Base-by-base conservation (phyloP, 1,140 invertebrate genomes). In the Mizuhopecten yessoensis region DNA sequence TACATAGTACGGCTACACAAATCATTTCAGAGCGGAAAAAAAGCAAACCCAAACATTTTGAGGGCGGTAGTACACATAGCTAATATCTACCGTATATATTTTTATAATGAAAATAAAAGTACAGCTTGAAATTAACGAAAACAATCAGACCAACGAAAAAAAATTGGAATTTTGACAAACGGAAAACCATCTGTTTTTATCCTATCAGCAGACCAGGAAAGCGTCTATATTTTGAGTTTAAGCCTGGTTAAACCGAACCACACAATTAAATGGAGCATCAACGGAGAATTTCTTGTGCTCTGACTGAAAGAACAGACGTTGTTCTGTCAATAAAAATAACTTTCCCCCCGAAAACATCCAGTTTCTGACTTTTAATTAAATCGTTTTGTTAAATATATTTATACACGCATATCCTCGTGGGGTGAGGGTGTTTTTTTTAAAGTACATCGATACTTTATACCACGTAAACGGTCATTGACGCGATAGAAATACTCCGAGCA, bases 141-240 rank as follows among this genome's bases (percentile, higher is more conserved):
- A 57, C 17, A 57, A 15, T 57, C 45, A 57, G 45, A 11, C 15
- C 7, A 57, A n/a, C 57, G 57, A 13, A 75, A 7, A 1, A 75
- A 75, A 75, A 75, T 75, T 75, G 57, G 57, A 75, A 75, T 29
- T 75, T 75, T 75, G 57, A 75, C 57, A 75, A 75, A 75, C 57
- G 57, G 57, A 75, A 29, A 2, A n/a, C 23, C 57, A 75, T 75
- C 20, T 75, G 57, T 75, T n/a, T 75, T 29, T 29, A 29, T 11
- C 57, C 57, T 29, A 29, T 75, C 57, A 75, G n/a, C 57, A 13
- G 57, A n/a, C n/a, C 57, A 29, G 57, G 57, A 75, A 75, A 75
- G 9, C 29, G 23, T n/a, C 23, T 75, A n/a, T 49, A 49, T 49
- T 49, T 49, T 49, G 45, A 49, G 10, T 49, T 49, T 49, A 49